phyloP scores from a whole-genome alignment of 2,888 invertebrate genomes.

The Ptychoptera albimana region DNA sequence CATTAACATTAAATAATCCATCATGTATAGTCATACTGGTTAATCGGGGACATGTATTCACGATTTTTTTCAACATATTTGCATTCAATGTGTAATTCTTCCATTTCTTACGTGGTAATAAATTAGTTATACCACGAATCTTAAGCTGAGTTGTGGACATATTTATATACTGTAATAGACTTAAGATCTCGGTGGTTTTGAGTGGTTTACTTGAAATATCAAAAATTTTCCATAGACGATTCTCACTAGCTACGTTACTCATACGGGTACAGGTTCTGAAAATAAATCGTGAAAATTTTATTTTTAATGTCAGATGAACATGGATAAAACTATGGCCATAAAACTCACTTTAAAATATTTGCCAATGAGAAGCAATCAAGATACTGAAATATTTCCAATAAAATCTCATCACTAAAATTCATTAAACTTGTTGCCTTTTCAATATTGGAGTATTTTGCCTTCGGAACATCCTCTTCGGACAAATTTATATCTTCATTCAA shows the following conservation, averaged over 20 bases:
- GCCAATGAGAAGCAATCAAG: slow-evolving; percentile 23
- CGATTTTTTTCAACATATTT: slow-evolving; percentile 18
- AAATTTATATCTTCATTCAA: no score
- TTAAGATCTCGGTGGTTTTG: slow-evolving; percentile 19
- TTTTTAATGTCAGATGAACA: background rate
- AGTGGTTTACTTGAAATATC: slow-evolving; percentile 21
- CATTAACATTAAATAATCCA: slow-evolving; percentile 25
- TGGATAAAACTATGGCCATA: background rate
- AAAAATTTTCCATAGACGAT: slow-evolving; percentile 24
- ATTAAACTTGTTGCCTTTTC: background rate
- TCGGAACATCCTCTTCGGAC: no score
- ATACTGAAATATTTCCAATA: slow-evolving; percentile 25
- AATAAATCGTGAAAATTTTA: background rate
- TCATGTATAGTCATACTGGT: slow-evolving; percentile 21
- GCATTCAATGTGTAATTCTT: slow-evolving; percentile 16
- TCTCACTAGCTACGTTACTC: slow-evolving; percentile 21
- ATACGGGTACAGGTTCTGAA: slow-evolving; percentile 25
- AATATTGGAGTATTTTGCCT: background rate
- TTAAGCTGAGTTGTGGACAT: slow-evolving; percentile 22
- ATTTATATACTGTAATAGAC: slow-evolving; percentile 18
- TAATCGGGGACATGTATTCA: slow-evolving; percentile 18
- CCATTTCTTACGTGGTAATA: slow-evolving; percentile 16
- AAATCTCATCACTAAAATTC: slow-evolving; percentile 24
- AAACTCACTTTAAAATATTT: slow-evolving; percentile 22
- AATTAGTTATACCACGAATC: slow-evolving; percentile 19